Conservation (phyloP, 2,797 vertebrate genomes). For the Megalops cyprinoides region DNA sequence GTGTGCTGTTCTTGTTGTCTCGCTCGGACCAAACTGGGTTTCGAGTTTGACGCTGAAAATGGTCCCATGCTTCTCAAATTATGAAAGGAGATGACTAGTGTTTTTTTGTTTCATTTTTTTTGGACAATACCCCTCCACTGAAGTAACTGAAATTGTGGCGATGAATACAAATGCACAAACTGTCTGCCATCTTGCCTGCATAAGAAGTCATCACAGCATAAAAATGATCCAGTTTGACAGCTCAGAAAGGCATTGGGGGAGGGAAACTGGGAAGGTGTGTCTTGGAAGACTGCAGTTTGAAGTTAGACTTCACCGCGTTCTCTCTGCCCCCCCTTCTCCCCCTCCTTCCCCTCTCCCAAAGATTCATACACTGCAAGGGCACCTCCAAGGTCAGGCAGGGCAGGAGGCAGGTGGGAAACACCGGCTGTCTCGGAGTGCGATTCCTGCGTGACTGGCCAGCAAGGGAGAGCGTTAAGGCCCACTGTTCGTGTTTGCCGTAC, state of each 20-base stretch:
- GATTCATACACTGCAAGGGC: slow-evolving; percentile 27
- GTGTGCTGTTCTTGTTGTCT: not conserved
- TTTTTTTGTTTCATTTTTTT: not conserved
- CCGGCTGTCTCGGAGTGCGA: no score
- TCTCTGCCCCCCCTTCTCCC: slow-evolving; percentile 21
- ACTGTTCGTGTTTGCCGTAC: slow-evolving; percentile 51
- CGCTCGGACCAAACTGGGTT: not conserved
- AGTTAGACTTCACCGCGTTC: no score
- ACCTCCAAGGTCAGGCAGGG: slow-evolving; percentile 52
- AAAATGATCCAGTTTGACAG: not conserved
- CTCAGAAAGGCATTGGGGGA: not conserved
- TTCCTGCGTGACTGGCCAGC: slow-evolving; percentile 46
- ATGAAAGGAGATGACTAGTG: not conserved
- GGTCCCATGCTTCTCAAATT: not conserved
- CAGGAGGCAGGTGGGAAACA: slow-evolving; percentile 68
- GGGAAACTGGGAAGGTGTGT: not conserved
- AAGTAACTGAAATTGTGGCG: not conserved
- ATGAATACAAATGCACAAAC: not conserved
- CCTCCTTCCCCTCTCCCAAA: slow-evolving; percentile 23
- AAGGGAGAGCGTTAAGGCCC: slow-evolving; percentile 47
- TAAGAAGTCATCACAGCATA: not conserved
- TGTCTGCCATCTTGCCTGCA: no score
- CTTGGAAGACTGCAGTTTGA: not conserved
- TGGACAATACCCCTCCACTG: no score
- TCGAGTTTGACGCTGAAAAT: no score